Evolutionary conservation across 2,797 vertebrate species (phyloP).

Genomic region (Knipowitschia caucasica): DNA sequence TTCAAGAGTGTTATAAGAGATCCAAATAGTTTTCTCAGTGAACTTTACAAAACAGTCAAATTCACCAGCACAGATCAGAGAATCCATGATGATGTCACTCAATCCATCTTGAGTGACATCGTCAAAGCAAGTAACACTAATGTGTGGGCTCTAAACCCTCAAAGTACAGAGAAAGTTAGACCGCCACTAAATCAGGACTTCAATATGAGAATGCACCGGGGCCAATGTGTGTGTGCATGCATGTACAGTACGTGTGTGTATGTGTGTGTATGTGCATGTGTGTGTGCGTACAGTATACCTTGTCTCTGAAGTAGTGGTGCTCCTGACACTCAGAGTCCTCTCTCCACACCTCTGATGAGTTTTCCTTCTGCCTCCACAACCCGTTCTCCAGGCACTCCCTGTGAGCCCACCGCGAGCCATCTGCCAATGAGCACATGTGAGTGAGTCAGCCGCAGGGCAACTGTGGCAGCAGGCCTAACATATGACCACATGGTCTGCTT

Average conservation of each 20-base stretch:
- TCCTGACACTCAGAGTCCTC: conserved; percentile 83
- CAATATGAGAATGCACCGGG: too few species aligned
- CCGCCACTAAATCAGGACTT: too few species aligned
- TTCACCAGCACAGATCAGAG: too few species aligned
- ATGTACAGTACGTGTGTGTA: not conserved
- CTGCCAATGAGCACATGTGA: conserved; percentile 63
- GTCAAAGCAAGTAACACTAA: too few species aligned
- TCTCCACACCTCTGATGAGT: conserved; percentile 84
- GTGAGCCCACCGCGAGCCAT: conserved; percentile 76
- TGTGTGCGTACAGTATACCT: conserved; percentile 66
- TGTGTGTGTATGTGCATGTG: not conserved
- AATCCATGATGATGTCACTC: too few species aligned
- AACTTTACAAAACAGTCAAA: too few species aligned
- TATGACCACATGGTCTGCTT: not conserved
- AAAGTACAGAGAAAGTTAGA: too few species aligned
- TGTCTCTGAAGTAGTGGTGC: conserved; percentile 68
- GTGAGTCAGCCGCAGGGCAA: not conserved
- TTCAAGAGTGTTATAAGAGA: too few species aligned
- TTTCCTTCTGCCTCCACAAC: conserved; percentile 80
- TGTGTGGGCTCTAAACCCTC: too few species aligned
- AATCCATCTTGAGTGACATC: too few species aligned
- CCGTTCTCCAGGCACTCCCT: conserved; percentile 83
- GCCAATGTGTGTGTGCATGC: too few species aligned
- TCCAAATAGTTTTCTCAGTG: too few species aligned
- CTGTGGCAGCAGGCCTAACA: not conserved